Evolutionary conservation across 2,113 vertebrate species (phyloP), one percentile per base, ranked within the genome.

Genomic region (Rhynchopsitta pachyrhyncha): DNA sequence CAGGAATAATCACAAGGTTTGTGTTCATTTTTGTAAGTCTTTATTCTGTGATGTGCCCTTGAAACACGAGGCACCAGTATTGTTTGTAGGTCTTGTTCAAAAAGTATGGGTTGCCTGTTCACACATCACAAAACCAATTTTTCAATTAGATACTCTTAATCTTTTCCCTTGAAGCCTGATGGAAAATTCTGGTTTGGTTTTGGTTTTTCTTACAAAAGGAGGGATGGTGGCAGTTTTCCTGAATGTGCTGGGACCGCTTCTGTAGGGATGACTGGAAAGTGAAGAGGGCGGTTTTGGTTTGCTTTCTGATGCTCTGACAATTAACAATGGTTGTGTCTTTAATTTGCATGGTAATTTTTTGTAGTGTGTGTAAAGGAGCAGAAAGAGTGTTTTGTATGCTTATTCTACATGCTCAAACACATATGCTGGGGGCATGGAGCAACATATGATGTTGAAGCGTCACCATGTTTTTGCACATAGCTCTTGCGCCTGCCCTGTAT

Each of bases 1-100:
- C 96, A 73, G 96, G 96, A 97, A 97, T 97, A 95, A 97, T 97
- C 77, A 97, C 96, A 92, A 97, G 96, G 96, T 97, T 97, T 96
- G 96, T 97, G 83, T 89, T 91, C 6, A 17, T 92, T 93, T 97
- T 92, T 5, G 0, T 95, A 82, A 96, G 81, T 95, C 93, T 97
- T 84, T 94, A 25, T 89, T 93, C 66, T 53, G 24, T 82, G 62
- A 68, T 79, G 25, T 92, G 59, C 41, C n/a, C n/a, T 76, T 90
- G 74, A 92, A 94, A 82, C 27, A 35, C 52, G 8, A 69, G 52
- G 57, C 0, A 3, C 20, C 62, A 69, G 28, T 1, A 0, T 47
- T 73, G 10, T 52, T 47, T 73, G 13, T 73, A n/a, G 74, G 64
- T 66, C 46, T 82, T 75, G 29, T 78, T 75, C 12, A 52, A 37